phyloP scores from a whole-genome alignment of 2,797 vertebrate species.

The Coendou prehensilis region DNA sequence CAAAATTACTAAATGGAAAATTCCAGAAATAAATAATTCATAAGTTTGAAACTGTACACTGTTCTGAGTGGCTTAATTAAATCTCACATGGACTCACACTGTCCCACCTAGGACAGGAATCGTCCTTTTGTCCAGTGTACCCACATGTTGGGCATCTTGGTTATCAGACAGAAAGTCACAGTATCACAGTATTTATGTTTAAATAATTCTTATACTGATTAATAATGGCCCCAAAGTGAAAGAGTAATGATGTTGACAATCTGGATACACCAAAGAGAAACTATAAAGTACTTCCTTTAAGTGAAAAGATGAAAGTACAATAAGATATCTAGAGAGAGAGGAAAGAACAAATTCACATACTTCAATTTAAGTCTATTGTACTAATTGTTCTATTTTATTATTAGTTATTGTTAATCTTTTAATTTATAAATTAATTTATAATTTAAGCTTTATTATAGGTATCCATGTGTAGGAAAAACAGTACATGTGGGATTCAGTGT shows the following conservation, averaged over 20 bases:
- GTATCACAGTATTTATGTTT: too few species aligned
- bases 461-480: not conserved
- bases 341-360: not conserved
- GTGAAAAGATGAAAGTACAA: too few species aligned
- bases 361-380: not conserved
- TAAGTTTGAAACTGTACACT: not conserved
- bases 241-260: too few species aligned
- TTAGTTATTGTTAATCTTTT: too few species aligned
- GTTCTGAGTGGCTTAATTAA: not conserved
- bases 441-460: not conserved
- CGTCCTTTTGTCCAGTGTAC: not conserved
- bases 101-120: too few species aligned
- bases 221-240: too few species aligned
- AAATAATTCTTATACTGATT: too few species aligned
- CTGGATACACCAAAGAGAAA: too few species aligned
- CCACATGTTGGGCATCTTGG: not conserved
- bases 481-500: not conserved
- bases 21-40: too few species aligned
- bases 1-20: not conserved
- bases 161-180: not conserved
- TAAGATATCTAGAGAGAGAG: too few species aligned
- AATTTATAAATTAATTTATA: not conserved
- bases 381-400: too few species aligned
- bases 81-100: not conserved
- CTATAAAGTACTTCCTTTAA: too few species aligned